Evolutionary conservation across 2,113 vertebrate genomes (phyloP).

Genomic region (Podarcis muralis): DNA sequence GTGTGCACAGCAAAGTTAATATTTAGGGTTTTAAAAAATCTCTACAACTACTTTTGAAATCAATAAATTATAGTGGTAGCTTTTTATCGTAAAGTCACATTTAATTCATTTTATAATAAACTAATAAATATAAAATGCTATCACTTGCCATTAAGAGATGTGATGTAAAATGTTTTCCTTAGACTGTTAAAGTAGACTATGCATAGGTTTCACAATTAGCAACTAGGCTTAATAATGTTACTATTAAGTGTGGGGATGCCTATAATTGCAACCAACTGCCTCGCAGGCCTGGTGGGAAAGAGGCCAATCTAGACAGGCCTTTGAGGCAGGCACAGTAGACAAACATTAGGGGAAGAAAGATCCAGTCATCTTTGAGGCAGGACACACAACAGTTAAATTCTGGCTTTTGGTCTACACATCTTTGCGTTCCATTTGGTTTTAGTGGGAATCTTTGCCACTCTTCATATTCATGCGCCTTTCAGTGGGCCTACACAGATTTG

Average conservation of each 20-base stretch:
- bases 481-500: background rate
- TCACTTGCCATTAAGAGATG: background rate
- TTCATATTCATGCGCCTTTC: background rate
- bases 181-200: constrained; percentile 34
- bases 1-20: constrained; percentile 37
- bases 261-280: background rate
- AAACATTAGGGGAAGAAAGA: background rate
- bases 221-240: background rate
- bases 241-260: background rate
- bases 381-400: background rate
- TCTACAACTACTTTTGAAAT: background rate
- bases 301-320: background rate
- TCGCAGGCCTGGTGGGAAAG: background rate
- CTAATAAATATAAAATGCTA: background rate
- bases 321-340: background rate
- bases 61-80: background rate
- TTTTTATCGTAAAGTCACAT: background rate
- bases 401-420: background rate
- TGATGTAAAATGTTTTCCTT: background rate
- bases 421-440: background rate
- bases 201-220: background rate
- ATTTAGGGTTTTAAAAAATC: background rate
- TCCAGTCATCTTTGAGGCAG: background rate
- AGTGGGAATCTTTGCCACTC: background rate
- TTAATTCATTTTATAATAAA: constrained; percentile 14